Percentiles rank a stretch among this genome's conserved stretches.
Conservation (phyloP, 2,113 vertebrate genomes). For the Gymnarchus niloticus region DNA sequence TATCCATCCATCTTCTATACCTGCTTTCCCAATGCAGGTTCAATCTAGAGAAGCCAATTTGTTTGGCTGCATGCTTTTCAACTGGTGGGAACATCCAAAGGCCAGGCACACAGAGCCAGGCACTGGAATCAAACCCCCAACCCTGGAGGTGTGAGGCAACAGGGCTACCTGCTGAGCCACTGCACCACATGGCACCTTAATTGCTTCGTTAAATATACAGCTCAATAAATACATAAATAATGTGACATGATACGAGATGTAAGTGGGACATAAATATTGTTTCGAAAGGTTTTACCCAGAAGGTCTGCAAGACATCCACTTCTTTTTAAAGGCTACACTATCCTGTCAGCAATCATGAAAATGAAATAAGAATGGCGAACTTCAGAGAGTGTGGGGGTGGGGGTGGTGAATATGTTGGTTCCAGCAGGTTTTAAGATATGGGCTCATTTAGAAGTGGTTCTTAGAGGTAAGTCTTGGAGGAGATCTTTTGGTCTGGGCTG, state of each 20-base stretch:
- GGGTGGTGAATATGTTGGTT: not conserved
- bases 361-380: not conserved
- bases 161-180: not conserved
- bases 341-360: not conserved
- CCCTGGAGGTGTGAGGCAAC: not conserved
- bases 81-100: not conserved
- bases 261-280: not conserved
- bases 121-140: not conserved
- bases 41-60: not conserved
- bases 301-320: not conserved
- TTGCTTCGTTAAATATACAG: not conserved
- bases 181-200: not conserved
- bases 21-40: not conserved
- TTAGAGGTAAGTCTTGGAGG: not conserved
- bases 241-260: not conserved
- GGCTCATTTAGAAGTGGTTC: not conserved
- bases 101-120: not conserved
- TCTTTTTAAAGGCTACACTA: not conserved
- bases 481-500: not conserved
- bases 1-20: not conserved
- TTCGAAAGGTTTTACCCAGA: not conserved
- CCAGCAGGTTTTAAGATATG: not conserved
- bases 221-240: not conserved
- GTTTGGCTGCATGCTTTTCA: not conserved
- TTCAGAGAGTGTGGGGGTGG: not conserved